These are phyloP conservation scores for Napeogenes sylphis DNA, from an alignment of 2,888 invertebrate species.

Conservation along the genomic window DNA sequence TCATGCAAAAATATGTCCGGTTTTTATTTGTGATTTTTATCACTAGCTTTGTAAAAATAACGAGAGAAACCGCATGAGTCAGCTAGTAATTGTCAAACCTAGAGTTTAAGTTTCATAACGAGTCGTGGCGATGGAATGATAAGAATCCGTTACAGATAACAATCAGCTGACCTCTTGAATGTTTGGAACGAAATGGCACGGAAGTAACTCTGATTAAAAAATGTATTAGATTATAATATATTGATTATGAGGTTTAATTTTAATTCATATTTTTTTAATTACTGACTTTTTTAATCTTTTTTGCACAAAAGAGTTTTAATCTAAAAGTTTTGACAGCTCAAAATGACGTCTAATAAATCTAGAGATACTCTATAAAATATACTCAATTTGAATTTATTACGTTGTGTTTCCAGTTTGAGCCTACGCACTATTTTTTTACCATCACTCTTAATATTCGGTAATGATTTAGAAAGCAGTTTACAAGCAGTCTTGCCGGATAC, in stretches of 20 bases:
- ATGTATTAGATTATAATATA: neutral
- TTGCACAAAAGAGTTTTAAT: too few relatives aligned
- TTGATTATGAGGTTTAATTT: neutral
- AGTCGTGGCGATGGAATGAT: slow-evolving; percentile 27
- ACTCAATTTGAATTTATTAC: neutral
- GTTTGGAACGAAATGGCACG: slow-evolving; percentile 27
- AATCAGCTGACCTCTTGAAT: slow-evolving; percentile 27
- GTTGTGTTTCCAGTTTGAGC: neutral
- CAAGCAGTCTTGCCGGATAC: slow-evolving; percentile 16
- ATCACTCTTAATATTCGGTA: slow-evolving; percentile 22
- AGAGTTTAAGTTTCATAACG: slow-evolving; percentile 21
- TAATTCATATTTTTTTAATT: neutral
- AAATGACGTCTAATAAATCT: too few relatives aligned
- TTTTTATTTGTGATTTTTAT: too few relatives aligned
- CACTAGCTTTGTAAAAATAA: too few relatives aligned
- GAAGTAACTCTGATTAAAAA: slow-evolving; percentile 18
- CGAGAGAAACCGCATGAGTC: slow-evolving; percentile 1
- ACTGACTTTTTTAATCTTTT: too few relatives aligned
- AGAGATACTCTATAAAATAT: too few relatives aligned
- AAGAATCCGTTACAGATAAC: slow-evolving; percentile 30
- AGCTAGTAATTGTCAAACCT: slow-evolving; percentile 1
- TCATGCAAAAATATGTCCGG: too few relatives aligned
- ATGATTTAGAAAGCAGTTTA: slow-evolving; percentile 28
- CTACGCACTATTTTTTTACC: slow-evolving; percentile 19
- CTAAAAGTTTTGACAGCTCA: too few relatives aligned